A percentile compares a stretch with the other conserved stretches of the same genome.
phyloP scores from a whole-genome alignment of 2,797 vertebrate genomes.

The Allobates femoralis region DNA sequence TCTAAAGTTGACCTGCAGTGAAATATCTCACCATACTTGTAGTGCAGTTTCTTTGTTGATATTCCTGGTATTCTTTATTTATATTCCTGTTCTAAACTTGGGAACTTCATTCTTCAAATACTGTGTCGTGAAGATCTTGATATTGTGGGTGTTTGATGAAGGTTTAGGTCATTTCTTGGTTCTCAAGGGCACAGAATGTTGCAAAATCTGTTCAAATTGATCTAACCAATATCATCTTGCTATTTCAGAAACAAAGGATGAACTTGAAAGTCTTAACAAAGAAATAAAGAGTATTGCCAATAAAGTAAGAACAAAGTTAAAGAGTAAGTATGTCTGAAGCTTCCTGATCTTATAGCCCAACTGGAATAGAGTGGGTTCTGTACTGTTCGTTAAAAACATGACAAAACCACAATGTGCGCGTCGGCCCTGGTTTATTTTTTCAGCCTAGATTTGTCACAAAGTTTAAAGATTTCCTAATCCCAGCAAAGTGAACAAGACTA shows the following conservation, averaged over 20 bases:
- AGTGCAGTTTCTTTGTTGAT: constrained; percentile 43
- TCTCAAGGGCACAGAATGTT: background rate
- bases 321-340: constrained; percentile 77
- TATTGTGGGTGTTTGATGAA: background rate
- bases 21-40: background rate
- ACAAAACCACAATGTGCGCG: too few species aligned
- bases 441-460: too few species aligned
- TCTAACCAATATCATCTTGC: background rate
- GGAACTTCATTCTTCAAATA: background rate
- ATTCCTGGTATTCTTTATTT: constrained; percentile 33
- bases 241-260: constrained; percentile 85
- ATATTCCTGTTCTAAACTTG: background rate
- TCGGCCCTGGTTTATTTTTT: too few species aligned
- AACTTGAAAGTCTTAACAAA: constrained; percentile 86
- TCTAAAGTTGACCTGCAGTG: background rate
- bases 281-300: constrained; percentile 93
- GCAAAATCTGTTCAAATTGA: background rate
- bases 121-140: background rate
- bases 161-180: background rate
- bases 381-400: too few species aligned
- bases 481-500: too few species aligned
- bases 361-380: too few species aligned
- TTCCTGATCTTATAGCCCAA: background rate
- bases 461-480: too few species aligned
- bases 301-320: constrained; percentile 85